These are phyloP conservation scores for Pelecanus crispus DNA, from an alignment of 2,113 vertebrate genomes.

Conservation along the genomic window DNA sequence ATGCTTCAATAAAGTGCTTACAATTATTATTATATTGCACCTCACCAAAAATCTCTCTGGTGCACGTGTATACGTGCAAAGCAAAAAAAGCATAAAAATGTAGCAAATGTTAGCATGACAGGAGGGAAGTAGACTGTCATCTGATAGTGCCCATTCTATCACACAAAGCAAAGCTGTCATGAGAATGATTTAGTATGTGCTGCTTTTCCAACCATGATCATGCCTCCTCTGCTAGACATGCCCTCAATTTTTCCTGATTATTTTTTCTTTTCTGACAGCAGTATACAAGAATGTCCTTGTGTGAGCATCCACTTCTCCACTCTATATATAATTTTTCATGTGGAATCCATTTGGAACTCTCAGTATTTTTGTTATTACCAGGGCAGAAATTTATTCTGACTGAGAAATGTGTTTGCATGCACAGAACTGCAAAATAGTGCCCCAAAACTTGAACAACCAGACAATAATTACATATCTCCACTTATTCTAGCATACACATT, in stretches of 20 bases:
- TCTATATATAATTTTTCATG: background rate
- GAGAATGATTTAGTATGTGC: background rate
- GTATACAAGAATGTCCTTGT: background rate
- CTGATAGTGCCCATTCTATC: background rate
- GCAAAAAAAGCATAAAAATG: background rate
- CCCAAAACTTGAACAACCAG: background rate
- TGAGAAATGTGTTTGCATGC: background rate
- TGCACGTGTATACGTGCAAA: background rate
- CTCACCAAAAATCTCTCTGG: background rate
- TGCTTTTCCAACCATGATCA: background rate
- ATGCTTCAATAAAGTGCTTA: background rate
- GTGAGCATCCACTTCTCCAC: background rate
- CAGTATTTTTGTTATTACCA: background rate
- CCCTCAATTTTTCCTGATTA: background rate
- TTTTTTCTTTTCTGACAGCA: background rate
- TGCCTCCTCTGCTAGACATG: background rate
- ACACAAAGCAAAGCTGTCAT: conserved; percentile 22
- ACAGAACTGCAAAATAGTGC: background rate
- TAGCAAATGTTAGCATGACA: background rate
- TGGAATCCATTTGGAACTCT: background rate
- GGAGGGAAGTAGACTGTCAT: background rate
- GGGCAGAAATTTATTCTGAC: background rate
- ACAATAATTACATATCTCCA: background rate
- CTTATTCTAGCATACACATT: background rate
- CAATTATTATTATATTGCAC: background rate